Evolutionary conservation across 2,113 vertebrate genomes (phyloP), one percentile per base, ranked within the genome.

Genomic region (Chaetops frenatus): DNA sequence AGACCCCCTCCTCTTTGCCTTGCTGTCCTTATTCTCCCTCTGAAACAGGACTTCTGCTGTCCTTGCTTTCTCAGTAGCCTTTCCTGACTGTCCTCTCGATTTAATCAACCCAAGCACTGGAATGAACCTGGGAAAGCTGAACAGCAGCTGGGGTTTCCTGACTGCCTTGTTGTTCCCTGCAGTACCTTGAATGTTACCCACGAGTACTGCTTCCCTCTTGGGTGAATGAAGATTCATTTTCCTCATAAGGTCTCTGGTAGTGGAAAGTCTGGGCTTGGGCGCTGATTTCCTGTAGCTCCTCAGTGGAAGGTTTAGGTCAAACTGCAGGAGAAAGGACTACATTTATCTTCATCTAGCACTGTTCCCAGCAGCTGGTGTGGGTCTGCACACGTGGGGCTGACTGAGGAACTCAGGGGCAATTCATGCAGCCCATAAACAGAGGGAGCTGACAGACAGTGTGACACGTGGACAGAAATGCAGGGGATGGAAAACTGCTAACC

Each of bases 351-450:
- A 61, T 36, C 61, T 35, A 83, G 40, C 1, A 1, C 44, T 36
- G 38, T 22, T 82, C 27, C 14, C 56, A 74, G 40, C 1, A 1
- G 12, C 45, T 51, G 19, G 4, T 62, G 22, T 45, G 64, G 23
- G 25, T 57, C 24, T 90, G 45, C 1, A 1, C 38, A n/a, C 0
- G 0, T 21, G 18, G 33, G 31, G 25, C 51, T 84, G 36, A 29
- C 42, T 78, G 51, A 58, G 47, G 19, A 31, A 50, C 16, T 15
- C 21, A 33, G 42, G 40, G 31, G 15, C 13, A 79, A 64, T 56
- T 83, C 23, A 13, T 28, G 19, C 23, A 27, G 21, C 23, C 44
- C 40, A 42, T 24, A 33, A 82, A 77, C 17, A 86, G 48, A n/a
- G 28, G 21, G 20, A 45, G 6, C 14, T 71, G 31, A 16, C 24